phyloP scores from a whole-genome alignment of 1,140 invertebrate genomes.

The Forficula auricularia region DNA sequence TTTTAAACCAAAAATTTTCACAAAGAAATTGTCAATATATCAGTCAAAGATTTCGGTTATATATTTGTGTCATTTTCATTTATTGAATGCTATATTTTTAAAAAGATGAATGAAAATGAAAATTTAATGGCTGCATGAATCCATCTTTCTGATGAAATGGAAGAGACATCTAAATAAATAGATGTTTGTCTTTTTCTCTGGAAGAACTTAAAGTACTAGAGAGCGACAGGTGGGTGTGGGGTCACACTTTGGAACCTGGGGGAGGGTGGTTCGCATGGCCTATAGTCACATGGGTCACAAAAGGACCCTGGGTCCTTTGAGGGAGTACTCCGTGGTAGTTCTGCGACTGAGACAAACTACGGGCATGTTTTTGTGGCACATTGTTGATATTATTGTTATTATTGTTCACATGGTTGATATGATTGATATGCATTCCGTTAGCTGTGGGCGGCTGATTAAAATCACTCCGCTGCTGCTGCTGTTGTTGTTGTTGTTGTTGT shows the following conservation, averaged over 20 bases:
- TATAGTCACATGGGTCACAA: conserved; percentile 37
- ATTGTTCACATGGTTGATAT: conserved; percentile 21
- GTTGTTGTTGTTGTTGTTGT: conserved; percentile 15
- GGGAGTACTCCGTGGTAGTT: conserved; percentile 20
- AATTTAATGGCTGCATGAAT: no score
- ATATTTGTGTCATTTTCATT: no score
- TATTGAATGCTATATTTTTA: no score
- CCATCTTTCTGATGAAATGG: no score
- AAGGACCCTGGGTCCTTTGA: conserved; percentile 29
- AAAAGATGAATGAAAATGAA: no score
- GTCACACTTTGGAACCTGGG: conserved; percentile 9
- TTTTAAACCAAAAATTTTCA: no score
- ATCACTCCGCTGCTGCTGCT: conserved; percentile 14
- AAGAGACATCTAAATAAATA: no score
- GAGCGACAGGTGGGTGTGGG: not conserved
- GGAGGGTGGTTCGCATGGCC: conserved; percentile 13
- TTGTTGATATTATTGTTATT: conserved; percentile 13
- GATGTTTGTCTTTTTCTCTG: no score
- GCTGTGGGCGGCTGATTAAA: conserved; percentile 15
- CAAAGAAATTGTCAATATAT: no score
- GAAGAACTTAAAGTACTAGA: no score
- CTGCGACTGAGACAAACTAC: conserved; percentile 21
- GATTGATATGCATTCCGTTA: no score
- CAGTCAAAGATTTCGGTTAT: no score
- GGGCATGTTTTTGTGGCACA: conserved; percentile 11